Base-by-base conservation (phyloP, 2,113 vertebrate species). In the Lophius piscatorius region DNA sequence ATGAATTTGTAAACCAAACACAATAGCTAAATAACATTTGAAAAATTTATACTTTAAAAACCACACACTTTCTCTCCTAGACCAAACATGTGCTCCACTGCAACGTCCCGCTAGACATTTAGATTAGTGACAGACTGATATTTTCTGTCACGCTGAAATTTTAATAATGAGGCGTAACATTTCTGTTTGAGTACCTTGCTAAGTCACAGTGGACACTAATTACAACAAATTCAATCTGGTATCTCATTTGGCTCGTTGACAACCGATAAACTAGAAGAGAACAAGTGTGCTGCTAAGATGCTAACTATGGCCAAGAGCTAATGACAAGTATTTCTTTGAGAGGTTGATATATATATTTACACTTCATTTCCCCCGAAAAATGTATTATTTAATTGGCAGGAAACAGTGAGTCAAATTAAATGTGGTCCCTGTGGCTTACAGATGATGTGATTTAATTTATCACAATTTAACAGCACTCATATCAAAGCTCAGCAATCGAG, bases 351-450 rank as follows among this genome's bases (percentile, higher is more conserved):
- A 57, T 49, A 47, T 68, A 48, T 78, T 86, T 76, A 68, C 63
- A 46, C 60, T 74, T 61, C 8, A 59, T 80, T 80, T 74, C 29
- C 41, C 49, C n/a, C 18, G 39, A 76, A 59, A 55, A 66, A 38
- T 67, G 47, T 18, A 66, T 73, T 65, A 76, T 65, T 70, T 76
- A 75, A 80, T 62, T 65, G 61, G 38, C 70, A 77, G 55, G 46
- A 78, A 77, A 59, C 20, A 51, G 41, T 18, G n/a, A 74, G 42
- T 73, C 26, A 46, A 52, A 55, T 50, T 39, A 75, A 61, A 66
- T 63, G 29, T 41, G 41, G 40, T 47, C 35, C 63, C 55, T 1
- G 36, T 61, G 68, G 73, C 58, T 78, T 62, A 64, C 56, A 41
- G 59, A 70, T 23, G 38, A 12, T 65, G 35, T 31, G 42, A 60